Evolutionary conservation across 2,113 vertebrate species (phyloP).

Genomic region (Onychostoma macrolepis): DNA sequence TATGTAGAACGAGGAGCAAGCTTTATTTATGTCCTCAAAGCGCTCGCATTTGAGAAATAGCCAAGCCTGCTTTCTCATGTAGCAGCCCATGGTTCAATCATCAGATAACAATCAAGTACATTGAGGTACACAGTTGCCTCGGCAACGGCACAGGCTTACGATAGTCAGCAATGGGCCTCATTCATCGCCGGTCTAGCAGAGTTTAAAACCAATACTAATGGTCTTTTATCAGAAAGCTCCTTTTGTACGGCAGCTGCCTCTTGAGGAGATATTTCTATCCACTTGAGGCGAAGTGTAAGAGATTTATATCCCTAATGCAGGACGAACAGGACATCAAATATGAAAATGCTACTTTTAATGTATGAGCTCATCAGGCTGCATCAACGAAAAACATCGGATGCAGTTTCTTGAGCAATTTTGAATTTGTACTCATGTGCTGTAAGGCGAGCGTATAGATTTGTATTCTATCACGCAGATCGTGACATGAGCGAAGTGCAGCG

Average conservation of each 20-base stretch:
- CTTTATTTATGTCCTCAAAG: constrained; percentile 5
- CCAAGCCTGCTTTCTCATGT: constrained; percentile 25
- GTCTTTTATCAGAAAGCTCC: constrained; percentile 19
- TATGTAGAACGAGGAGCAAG: not conserved
- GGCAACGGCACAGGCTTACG: constrained; percentile 34
- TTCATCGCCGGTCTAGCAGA: constrained; percentile 17
- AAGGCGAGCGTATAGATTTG: not conserved
- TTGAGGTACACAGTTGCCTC: constrained; percentile 42
- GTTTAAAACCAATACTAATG: constrained; percentile 35
- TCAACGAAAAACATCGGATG: not conserved
- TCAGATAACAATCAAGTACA: constrained; percentile 44
- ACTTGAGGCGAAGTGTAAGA: not conserved
- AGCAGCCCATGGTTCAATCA: constrained; percentile 20
- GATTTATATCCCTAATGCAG: not conserved
- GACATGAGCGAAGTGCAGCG: constrained; percentile 23
- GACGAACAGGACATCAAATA: not conserved
- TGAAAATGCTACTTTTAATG: not conserved
- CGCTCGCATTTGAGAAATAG: not conserved
- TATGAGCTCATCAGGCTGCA: not conserved
- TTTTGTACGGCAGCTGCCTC: constrained; percentile 10
- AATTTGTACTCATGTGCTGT: not conserved
- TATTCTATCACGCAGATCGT: not conserved
- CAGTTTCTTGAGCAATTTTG: not conserved
- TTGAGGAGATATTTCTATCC: not conserved
- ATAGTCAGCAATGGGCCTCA: constrained; percentile 2